Conservation (phyloP, 2,888 invertebrate species). For the Bellardia bayeri region DNA sequence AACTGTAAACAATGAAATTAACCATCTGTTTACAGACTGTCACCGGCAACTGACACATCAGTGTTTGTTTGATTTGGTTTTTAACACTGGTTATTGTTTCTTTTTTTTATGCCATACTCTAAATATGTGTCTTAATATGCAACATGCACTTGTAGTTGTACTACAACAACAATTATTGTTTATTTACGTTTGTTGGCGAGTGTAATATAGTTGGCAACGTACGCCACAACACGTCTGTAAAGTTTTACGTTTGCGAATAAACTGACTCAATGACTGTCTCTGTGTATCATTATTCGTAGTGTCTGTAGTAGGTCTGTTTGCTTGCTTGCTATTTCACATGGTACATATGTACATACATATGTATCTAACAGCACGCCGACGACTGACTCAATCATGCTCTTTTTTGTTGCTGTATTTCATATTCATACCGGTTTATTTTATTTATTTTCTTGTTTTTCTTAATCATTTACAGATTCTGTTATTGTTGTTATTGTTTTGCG, state of each 20-base stretch:
- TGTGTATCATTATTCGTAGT: slow-evolving; percentile 5
- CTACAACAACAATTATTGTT: background rate
- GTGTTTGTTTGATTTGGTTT: slow-evolving; percentile 30
- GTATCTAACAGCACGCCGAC: background rate
- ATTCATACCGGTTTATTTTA: slow-evolving; percentile 59
- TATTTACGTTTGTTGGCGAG: background rate
- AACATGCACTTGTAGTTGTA: background rate
- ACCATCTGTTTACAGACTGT: slow-evolving; percentile 18
- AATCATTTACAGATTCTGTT: slow-evolving; percentile 31
- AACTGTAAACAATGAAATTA: slow-evolving; percentile 9
- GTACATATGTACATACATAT: no score
- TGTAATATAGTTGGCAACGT: slow-evolving; percentile 14
- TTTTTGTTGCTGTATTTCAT: background rate
- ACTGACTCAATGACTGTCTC: slow-evolving; percentile 39
- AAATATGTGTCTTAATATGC: no score
- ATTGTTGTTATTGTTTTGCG: background rate
- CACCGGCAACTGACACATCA: slow-evolving; percentile 26
- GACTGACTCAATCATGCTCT: slow-evolving; percentile 50
- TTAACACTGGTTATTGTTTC: slow-evolving; percentile 16
- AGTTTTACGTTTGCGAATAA: slow-evolving; percentile 62
- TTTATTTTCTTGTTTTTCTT: slow-evolving; percentile 29
- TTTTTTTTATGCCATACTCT: background rate
- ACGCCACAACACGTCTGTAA: slow-evolving; percentile 61
- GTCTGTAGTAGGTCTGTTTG: background rate
- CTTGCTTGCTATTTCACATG: background rate